Evolutionary conservation across 1,140 invertebrate species (phyloP).

Genomic region (Manduca sexta): DNA sequence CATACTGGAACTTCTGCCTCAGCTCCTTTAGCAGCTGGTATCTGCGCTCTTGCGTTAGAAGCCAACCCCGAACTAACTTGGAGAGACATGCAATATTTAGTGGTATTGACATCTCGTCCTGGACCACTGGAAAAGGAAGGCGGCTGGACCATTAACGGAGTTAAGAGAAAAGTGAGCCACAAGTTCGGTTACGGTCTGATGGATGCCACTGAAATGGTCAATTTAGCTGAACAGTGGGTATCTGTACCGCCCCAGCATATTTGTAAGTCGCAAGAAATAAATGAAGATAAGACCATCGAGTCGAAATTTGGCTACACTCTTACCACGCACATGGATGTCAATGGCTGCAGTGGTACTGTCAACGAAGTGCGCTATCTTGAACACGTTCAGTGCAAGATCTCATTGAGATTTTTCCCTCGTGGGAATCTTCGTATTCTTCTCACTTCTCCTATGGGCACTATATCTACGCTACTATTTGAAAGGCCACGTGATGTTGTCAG

Average conservation of each 20-base stretch:
- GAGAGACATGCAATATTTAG: constrained; percentile 98
- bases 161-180: constrained; percentile 94
- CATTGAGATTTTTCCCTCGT: constrained; percentile 89
- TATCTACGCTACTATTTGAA: constrained; percentile 90
- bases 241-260: constrained; percentile 97
- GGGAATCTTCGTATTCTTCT: constrained; percentile 89
- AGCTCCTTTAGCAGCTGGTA: constrained; percentile 95
- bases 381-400: constrained; percentile 95
- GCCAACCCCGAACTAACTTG: constrained; percentile 95
- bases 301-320: constrained; percentile 80
- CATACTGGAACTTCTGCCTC: constrained; percentile 96
- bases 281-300: constrained; percentile 86
- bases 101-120: constrained; percentile 91
- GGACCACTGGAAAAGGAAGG: constrained; percentile 86
- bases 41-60: constrained; percentile 94
- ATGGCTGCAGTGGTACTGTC: constrained; percentile 87
- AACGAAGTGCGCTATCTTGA: constrained; percentile 93
- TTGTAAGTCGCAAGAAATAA: constrained; percentile 92
- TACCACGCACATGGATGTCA: constrained; percentile 87
- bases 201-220: constrained; percentile 96
- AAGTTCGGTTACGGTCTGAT: constrained; percentile 99
- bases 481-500: constrained; percentile 92
- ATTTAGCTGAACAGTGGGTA: constrained; percentile 92
- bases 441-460: constrained; percentile 92
- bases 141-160: constrained; percentile 94